Percentiles rank a stretch among this genome's conserved stretches.
Evolutionary conservation across 35 echinoderm and acorn worm species (phyloP).

Genomic region (Apostichopus californicus): DNA sequence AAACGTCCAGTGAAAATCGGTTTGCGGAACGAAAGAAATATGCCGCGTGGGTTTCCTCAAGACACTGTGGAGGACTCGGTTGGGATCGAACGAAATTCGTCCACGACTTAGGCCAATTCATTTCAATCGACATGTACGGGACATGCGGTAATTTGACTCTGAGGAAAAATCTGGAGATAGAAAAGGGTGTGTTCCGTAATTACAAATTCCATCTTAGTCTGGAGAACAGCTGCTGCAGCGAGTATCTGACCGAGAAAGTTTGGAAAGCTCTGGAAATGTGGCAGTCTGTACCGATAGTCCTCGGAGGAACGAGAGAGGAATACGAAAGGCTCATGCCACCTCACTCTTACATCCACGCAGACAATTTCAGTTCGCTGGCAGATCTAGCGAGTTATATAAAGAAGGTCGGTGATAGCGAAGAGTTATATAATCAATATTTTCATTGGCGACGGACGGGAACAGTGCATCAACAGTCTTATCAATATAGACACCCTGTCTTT

Average conservation of each 20-base stretch:
- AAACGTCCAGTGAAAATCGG: not conserved
- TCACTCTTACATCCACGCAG: slow-evolving; percentile 49
- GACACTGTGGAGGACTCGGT: slow-evolving; percentile 6
- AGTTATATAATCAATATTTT: slow-evolving; percentile 55
- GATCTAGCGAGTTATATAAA: slow-evolving; percentile 54
- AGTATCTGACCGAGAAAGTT: slow-evolving; percentile 25
- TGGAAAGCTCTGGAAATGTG: slow-evolving; percentile 6
- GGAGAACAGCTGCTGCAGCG: slow-evolving; percentile 16
- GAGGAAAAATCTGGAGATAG: not conserved
- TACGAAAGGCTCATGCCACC: slow-evolving; percentile 8
- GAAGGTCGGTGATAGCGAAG: slow-evolving; percentile 21
- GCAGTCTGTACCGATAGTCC: slow-evolving; percentile 21
- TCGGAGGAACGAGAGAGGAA: slow-evolving; percentile 31
- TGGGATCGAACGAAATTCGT: slow-evolving; percentile 46
- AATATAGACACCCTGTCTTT: slow-evolving; percentile 11
- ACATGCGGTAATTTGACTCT: slow-evolving; percentile 30
- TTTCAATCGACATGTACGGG: slow-evolving; percentile 28
- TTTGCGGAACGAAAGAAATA: not conserved
- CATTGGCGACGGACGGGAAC: slow-evolving; percentile 9
- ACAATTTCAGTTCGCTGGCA: slow-evolving; percentile 33
- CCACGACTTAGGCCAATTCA: not conserved
- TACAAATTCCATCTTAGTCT: slow-evolving; percentile 35
- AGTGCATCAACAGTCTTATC: not conserved
- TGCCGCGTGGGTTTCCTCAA: not conserved
- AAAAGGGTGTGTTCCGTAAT: not conserved